These are phyloP conservation scores for Pheucticus melanocephalus DNA, from an alignment of 2,113 vertebrate species.

Conservation along the genomic window DNA sequence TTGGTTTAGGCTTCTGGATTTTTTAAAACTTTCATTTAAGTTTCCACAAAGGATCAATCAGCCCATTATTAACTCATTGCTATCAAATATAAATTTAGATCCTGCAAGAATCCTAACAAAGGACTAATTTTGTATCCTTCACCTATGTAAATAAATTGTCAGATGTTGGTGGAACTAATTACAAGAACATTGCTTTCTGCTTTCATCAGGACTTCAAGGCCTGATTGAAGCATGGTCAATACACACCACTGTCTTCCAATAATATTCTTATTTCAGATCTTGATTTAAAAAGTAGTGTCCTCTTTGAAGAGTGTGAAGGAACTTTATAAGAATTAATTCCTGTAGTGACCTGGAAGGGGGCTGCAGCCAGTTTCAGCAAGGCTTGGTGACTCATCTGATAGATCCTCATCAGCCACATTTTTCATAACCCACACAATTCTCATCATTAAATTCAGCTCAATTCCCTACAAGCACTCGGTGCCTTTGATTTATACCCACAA, in stretches of 20 bases:
- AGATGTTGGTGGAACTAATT: slow-evolving; percentile 29
- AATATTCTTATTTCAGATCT: background rate
- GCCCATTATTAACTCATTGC: background rate
- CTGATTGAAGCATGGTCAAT: background rate
- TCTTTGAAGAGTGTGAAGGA: background rate
- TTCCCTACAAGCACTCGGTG: background rate
- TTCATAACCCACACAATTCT: background rate
- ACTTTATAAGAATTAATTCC: background rate
- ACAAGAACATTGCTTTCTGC: background rate
- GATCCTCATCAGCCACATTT: background rate
- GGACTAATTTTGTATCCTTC: background rate
- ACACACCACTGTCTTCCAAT: background rate
- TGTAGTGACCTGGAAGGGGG: background rate
- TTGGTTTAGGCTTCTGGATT: background rate
- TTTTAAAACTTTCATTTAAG: background rate
- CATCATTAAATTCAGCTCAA: background rate
- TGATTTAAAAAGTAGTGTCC: background rate
- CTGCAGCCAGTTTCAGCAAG: background rate
- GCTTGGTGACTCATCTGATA: background rate
- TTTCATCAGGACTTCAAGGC: slow-evolving; percentile 32
- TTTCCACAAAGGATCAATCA: background rate
- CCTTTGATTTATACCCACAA: slow-evolving; percentile 16
- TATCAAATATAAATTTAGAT: background rate
- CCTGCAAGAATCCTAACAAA: background rate
- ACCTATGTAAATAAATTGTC: background rate